phyloP scores from a whole-genome alignment of 2,113 vertebrate genomes.

The Oxyura jamaicensis region DNA sequence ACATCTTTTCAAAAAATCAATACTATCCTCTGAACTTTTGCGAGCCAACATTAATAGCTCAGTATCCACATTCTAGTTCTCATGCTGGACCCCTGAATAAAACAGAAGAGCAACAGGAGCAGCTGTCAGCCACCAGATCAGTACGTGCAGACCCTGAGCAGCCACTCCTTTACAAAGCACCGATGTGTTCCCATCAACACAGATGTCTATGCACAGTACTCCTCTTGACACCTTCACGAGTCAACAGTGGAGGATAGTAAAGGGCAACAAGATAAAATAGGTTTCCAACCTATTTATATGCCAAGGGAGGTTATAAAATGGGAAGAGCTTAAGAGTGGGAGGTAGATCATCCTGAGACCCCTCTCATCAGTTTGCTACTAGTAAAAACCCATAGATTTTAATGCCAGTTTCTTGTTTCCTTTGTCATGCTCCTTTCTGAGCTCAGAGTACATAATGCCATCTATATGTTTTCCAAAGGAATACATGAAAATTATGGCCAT shows the following conservation, averaged over 20 bases:
- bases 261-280: not conserved
- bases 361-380: not conserved
- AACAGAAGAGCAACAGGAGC: not conserved
- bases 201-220: fast-evolving
- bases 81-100: not conserved
- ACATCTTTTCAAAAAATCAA: slow-evolving; percentile 43
- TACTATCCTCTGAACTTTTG: slow-evolving; percentile 15
- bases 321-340: not conserved
- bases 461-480: not conserved
- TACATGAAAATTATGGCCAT: not conserved
- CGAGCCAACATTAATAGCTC: slow-evolving; percentile 5
- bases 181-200: not conserved
- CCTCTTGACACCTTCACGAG: not conserved
- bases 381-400: not conserved
- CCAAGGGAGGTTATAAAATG: not conserved
- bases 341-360: not conserved
- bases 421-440: not conserved
- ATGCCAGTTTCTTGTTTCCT: not conserved
- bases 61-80: slow-evolving; percentile 3
- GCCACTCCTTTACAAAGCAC: not conserved
- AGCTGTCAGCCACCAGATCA: not conserved
- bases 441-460: not conserved
- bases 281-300: not conserved
- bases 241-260: not conserved
- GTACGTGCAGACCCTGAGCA: not conserved